Percentiles rank a stretch among this genome's conserved stretches.
Conservation (phyloP, 2,888 invertebrate species). For the Limnephilus auricula region DNA sequence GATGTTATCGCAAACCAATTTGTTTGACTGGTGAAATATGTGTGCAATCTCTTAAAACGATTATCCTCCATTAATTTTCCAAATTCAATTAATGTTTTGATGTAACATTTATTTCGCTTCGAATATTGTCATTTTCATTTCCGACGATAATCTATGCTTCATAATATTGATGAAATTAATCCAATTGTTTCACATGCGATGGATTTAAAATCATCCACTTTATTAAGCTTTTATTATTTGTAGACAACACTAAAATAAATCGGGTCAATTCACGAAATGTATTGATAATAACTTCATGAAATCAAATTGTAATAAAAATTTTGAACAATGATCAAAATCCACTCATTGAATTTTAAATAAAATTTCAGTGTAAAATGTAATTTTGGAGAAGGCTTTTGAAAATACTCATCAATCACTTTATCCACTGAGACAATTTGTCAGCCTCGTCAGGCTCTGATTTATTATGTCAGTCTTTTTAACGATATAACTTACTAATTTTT, state of each 20-base stretch:
- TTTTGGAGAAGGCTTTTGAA: neutral
- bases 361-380: neutral
- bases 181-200: neutral
- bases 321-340: neutral
- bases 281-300: neutral
- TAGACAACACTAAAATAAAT: neutral
- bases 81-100: neutral
- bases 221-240: neutral
- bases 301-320: neutral
- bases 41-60: neutral
- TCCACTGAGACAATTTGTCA: neutral
- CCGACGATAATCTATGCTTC: neutral
- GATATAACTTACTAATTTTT: neutral
- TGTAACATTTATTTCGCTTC: neutral
- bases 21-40: neutral
- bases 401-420: neutral
- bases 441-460: neutral
- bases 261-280: neutral
- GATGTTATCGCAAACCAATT: neutral
- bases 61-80: neutral
- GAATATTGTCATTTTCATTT: neutral
- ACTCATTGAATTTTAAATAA: neutral
- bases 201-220: neutral
- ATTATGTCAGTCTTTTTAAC: neutral
- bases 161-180: neutral